Conservation (phyloP, 2,113 vertebrate genomes). For the Petrocephalus microphthalmus region DNA sequence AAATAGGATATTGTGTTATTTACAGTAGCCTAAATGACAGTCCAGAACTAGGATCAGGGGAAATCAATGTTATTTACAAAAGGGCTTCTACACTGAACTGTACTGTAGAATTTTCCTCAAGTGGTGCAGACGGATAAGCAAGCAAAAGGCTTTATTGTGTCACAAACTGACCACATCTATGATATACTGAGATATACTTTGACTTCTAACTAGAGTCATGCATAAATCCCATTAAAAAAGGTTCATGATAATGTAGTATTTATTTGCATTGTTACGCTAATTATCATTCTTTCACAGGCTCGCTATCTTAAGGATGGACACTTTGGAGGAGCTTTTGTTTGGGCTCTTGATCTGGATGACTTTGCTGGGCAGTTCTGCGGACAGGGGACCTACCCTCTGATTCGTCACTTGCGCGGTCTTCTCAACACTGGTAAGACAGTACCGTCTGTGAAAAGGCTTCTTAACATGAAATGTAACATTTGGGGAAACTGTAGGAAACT, state of each 20-base stretch:
- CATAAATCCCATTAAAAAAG: background rate
- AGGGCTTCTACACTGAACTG: background rate
- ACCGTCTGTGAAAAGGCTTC: background rate
- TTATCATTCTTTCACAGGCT: conserved; percentile 41
- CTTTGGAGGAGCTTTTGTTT: conserved; percentile 69
- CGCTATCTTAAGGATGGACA: conserved; percentile 58
- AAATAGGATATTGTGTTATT: background rate
- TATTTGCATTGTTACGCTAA: background rate
- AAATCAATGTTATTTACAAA: background rate
- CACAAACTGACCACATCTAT: background rate
- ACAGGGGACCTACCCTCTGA: conserved; percentile 61
- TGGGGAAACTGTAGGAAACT: background rate
- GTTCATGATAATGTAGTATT: background rate
- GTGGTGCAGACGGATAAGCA: background rate
- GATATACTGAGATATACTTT: background rate
- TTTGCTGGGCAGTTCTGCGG: conserved; percentile 65
- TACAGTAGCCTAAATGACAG: background rate
- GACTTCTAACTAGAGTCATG: background rate
- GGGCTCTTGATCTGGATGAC: conserved; percentile 70
- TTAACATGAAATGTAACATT: background rate
- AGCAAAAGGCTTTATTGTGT: background rate
- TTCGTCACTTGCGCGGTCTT: conserved; percentile 50
- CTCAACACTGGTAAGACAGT: conserved; percentile 45
- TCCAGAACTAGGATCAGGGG: background rate
- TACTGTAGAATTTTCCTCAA: background rate